Percentiles rank a stretch among this genome's conserved stretches.
Conservation (phyloP, 1,140 invertebrate genomes). For the Dendrolimus kikuchii region DNA sequence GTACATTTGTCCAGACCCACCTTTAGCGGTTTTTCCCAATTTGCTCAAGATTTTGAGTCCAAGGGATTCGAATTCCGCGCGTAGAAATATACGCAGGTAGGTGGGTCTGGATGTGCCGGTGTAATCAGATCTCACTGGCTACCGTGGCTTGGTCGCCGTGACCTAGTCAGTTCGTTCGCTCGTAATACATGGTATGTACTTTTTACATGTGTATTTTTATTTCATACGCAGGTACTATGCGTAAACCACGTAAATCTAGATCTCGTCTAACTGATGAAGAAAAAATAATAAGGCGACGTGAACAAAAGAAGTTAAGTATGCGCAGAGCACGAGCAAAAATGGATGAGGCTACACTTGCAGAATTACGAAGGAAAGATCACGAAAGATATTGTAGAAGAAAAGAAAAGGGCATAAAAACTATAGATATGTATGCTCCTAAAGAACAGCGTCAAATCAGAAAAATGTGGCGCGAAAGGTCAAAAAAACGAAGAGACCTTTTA, state of each 20-base stretch:
- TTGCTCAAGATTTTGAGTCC: no score
- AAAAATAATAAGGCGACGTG: slow-evolving; percentile 11
- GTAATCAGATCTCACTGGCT: no score
- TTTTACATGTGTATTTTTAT: no score
- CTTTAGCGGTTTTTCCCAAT: no score
- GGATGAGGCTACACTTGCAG: slow-evolving; percentile 11
- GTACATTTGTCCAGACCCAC: no score
- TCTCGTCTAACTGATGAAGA: slow-evolving; percentile 11
- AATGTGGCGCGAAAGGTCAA: slow-evolving; percentile 21
- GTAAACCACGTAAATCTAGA: background rate
- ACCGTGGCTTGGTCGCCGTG: no score
- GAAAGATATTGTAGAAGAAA: slow-evolving; percentile 20
- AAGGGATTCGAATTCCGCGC: no score
- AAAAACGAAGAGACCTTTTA: slow-evolving; percentile 7
- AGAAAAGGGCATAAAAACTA: slow-evolving; percentile 14
- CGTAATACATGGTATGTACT: no score
- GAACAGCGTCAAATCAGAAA: slow-evolving; percentile 20
- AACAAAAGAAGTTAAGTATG: slow-evolving; percentile 16
- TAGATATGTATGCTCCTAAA: slow-evolving; percentile 15
- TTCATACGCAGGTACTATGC: background rate
- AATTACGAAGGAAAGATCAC: slow-evolving; percentile 18
- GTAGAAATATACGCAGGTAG: no score
- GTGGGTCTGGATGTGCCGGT: no score
- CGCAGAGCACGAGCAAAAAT: slow-evolving; percentile 13
- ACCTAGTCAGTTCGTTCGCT: no score